Evolutionary conservation across 2,888 invertebrate species (phyloP).

Genomic region (Syrphus vitripennis): DNA sequence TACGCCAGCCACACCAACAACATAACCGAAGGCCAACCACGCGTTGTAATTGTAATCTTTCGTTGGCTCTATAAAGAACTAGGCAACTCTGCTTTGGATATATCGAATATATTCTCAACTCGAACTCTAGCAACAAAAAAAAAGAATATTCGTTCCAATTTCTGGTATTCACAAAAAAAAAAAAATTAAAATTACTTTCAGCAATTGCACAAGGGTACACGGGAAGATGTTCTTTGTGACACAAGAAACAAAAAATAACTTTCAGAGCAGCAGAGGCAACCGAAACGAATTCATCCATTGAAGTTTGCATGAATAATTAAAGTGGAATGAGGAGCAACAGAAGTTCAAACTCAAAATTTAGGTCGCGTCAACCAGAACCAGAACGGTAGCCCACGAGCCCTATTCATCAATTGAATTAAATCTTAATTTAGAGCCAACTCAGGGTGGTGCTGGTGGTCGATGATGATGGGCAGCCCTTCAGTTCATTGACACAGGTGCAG

Average conservation of each 20-base stretch:
- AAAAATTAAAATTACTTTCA: neutral
- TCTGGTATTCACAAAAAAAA: neutral
- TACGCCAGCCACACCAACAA: neutral
- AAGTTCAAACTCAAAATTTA: conserved; percentile 28
- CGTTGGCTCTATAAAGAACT: neutral
- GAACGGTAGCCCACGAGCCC: conserved; percentile 18
- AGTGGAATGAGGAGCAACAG: conserved; percentile 31
- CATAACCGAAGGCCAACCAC: conserved; percentile 26
- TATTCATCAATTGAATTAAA: conserved; percentile 47
- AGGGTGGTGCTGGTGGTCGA: conserved; percentile 10
- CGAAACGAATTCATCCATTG: conserved; percentile 18
- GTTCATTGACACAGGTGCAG: conserved; percentile 68
- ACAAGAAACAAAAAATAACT: neutral
- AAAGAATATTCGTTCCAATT: neutral
- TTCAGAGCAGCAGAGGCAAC: neutral
- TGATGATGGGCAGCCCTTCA: conserved; percentile 24
- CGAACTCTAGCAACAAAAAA: neutral
- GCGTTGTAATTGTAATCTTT: conserved; percentile 34
- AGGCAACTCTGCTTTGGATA: neutral
- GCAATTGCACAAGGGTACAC: neutral
- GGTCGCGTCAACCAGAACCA: conserved; percentile 15
- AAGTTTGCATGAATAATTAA: conserved; percentile 56
- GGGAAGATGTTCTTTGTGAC: neutral
- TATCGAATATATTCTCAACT: neutral
- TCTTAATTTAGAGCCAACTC: conserved; percentile 55